These are phyloP conservation scores for Orussus abietinus DNA, from an alignment of 1,140 invertebrate genomes.

Conservation along the genomic window DNA sequence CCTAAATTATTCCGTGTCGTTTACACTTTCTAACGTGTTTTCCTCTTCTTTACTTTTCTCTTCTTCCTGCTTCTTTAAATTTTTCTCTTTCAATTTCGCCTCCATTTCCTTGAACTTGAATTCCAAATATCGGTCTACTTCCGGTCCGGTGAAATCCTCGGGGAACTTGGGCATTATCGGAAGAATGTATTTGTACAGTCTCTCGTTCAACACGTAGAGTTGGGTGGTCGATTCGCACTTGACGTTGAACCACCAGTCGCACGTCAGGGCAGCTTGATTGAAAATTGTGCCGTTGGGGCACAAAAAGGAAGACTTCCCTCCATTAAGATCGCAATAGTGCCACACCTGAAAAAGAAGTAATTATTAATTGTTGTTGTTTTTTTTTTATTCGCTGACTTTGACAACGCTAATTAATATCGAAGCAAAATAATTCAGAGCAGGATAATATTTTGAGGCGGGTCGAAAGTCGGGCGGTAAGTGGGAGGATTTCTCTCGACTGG, in stretches of 20 bases:
- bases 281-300: slow-evolving; percentile 91
- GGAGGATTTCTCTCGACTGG: no score
- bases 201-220: slow-evolving; percentile 81
- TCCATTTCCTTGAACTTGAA: slow-evolving; percentile 81
- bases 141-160: slow-evolving; percentile 79
- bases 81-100: slow-evolving; percentile 61
- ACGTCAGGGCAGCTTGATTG: slow-evolving; percentile 79
- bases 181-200: slow-evolving; percentile 82
- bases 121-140: slow-evolving; percentile 78
- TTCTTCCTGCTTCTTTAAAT: slow-evolving; percentile 43
- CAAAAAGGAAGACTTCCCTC: slow-evolving; percentile 83
- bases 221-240: slow-evolving; percentile 77
- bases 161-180: slow-evolving; percentile 81
- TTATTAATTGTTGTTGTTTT: no score
- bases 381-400: no score
- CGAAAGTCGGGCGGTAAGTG: no score
- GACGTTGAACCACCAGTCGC: slow-evolving; percentile 92
- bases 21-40: slow-evolving; percentile 29
- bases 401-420: no score
- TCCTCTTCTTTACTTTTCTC: slow-evolving; percentile 35
- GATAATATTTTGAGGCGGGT: slow-evolving; percentile 13
- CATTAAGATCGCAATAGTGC: slow-evolving; percentile 90
- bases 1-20: slow-evolving; percentile 13
- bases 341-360: slow-evolving; percentile 64
- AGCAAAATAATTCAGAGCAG: slow-evolving; percentile 1